phyloP scores from a whole-genome alignment of 2,797 vertebrate genomes.

The Meda fulgida region DNA sequence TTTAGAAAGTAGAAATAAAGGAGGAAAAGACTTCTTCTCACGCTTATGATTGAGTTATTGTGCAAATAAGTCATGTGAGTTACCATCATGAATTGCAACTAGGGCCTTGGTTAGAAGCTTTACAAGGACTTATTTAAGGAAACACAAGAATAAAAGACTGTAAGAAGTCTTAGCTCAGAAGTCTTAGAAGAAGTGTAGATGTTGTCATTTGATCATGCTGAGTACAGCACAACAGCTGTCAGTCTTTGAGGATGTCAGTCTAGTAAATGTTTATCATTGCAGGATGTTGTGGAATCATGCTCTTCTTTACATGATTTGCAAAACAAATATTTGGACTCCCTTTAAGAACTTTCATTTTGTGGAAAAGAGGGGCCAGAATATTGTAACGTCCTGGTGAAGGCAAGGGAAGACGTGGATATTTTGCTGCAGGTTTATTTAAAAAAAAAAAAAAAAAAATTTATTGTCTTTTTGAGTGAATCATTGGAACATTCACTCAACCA shows the following conservation, averaged over 20 bases:
- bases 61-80: background rate
- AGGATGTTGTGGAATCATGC: too few relatives aligned
- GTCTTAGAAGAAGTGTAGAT: background rate
- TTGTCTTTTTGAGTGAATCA: too few relatives aligned
- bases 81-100: background rate
- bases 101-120: background rate
- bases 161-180: background rate
- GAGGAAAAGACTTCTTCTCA: background rate
- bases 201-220: background rate
- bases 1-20: slow-evolving; percentile 8
- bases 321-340: too few relatives aligned
- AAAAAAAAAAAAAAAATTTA: too few relatives aligned
- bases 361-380: too few relatives aligned
- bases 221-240: background rate
- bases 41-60: background rate
- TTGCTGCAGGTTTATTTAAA: too few relatives aligned
- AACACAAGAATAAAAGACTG: background rate
- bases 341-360: too few relatives aligned
- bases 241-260: background rate
- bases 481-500: too few relatives aligned
- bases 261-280: background rate
- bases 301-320: too few relatives aligned
- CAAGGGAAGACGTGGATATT: too few relatives aligned
- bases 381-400: too few relatives aligned
- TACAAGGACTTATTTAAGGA: background rate